phyloP scores from a whole-genome alignment of 2,888 invertebrate species.

The Tipula unca region DNA sequence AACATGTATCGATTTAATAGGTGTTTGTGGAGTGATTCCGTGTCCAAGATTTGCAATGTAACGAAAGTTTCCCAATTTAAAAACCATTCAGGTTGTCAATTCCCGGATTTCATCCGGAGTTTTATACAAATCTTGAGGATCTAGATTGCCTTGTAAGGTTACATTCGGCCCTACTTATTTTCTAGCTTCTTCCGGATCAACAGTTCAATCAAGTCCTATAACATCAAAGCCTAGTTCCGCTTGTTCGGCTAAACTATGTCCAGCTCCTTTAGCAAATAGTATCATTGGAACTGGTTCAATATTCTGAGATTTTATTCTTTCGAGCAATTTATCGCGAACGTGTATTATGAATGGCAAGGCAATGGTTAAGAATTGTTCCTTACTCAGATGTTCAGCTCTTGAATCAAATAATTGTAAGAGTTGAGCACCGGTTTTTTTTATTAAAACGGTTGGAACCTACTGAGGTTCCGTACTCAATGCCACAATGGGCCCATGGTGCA shows the following conservation, averaged over 20 bases:
- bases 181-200: constrained; percentile 71
- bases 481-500: no score
- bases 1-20: constrained; percentile 69
- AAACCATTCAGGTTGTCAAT: constrained; percentile 66
- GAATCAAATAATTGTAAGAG: constrained; percentile 93
- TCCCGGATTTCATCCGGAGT: constrained; percentile 57
- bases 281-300: constrained; percentile 75
- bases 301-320: constrained; percentile 51
- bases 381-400: constrained; percentile 81
- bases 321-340: constrained; percentile 63
- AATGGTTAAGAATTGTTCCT: constrained; percentile 64
- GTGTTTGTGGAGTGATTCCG: constrained; percentile 90
- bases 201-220: constrained; percentile 92
- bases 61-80: constrained; percentile 71
- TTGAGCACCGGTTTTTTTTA: constrained; percentile 78
- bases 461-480: no score
- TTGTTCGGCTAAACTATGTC: constrained; percentile 73
- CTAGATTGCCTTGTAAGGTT: constrained; percentile 89
- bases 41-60: constrained; percentile 97
- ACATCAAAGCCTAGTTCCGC: constrained; percentile 74
- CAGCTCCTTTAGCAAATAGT: constrained; percentile 90
- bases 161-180: constrained; percentile 61
- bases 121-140: constrained; percentile 88
- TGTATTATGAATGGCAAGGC: constrained; percentile 68
- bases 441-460: no score